Base-by-base conservation (phyloP, 2,888 invertebrate genomes). In the Exephanes ischioxanthus region DNA sequence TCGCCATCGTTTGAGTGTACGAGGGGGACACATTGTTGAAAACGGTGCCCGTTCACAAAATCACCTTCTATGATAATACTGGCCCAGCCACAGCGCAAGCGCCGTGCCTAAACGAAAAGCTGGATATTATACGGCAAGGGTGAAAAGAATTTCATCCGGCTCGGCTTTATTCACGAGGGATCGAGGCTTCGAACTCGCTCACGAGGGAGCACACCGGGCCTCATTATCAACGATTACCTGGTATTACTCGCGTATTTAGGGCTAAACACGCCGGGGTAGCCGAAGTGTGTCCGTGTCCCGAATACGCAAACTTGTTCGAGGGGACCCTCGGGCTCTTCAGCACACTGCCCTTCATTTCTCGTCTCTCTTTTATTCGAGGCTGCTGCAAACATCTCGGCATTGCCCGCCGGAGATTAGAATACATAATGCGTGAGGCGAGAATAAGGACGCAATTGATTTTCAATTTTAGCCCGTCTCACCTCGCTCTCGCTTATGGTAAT, bases 231-330 rank as follows among this genome's bases (percentile, higher is more conserved):
- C 90, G 90, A 92, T 92, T 92, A 92, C 89, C 86, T 87, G 87
- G 85, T 89, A 91, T 92, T 92, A 92, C 88, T 90, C 89, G 87
- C 89, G 90, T 92, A 91, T 92, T 92, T 92, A 91, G 90, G 88
- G 90, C 91, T 92, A 92, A 92, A 91, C 90, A 91, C 84, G 77
- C 81, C 83, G 87, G 86, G 84, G 58, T 55, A 87, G 86, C 87
- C 86, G 86, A 87, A 45, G 67, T 83, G 78, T 87, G 86, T 84
- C 86, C 90, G 90, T 90, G 91, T 88, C 87, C 90, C 83, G 92
- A 91, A 91, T 90, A 85, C 87, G 79, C 80, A 88, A 91, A 90
- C 75, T 30, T 73, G 63, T 37, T 53, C 48, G 51, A 33, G 30
- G 33, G 83, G 78, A 70, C 85, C 88, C 87, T 80, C 70, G 73